Base-by-base conservation (phyloP, 2,797 vertebrate genomes). In the Mus minutoides region DNA sequence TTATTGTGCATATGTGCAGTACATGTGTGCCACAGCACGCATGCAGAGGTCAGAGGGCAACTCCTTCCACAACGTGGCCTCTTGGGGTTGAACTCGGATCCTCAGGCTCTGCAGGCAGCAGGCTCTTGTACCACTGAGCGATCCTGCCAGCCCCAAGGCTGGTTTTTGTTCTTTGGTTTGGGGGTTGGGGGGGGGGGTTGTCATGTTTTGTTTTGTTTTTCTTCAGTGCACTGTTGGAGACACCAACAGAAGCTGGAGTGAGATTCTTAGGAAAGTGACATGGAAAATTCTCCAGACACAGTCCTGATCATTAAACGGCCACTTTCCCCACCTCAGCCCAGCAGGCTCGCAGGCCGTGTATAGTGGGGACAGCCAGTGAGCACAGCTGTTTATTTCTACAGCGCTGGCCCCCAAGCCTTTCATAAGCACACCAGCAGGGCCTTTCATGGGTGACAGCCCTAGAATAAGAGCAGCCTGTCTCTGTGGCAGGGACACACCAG, bases 361-460 rank as follows among this genome's bases (percentile, higher is more conserved):
- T 31, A 75, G 21, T 0, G 40, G 64, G 75, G 85, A 43, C 80
- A 67, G 80, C 88, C 92, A 96, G 46, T 84, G 43, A 60, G 80
- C 17, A 22, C n/a, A 16, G 85, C 80, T 95, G 96, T 97, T 97
- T 97, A 88, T 97, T 97, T 97, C 96, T 88, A 54, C 34, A 86
- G 94, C 12, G 69, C 76, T 2, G 77, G 80, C 80, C 86, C 89
- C 93, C 90, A 52, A 22, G 86, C 97, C 94, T 97, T 98, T 97
- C 95, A 94, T 8, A 97, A 97, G 97, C 97, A 97, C 98, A 93
- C 62, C 87, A 46, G 88, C 54, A 90, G 95, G 92, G 94, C 95
- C 95, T 93, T 97, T 97, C 96, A 95, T 77, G 98, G 98, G 92
- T 98, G 98, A 98, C 86, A 80, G 98, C 97, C 77, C 97, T 97